A percentile compares a stretch with the other conserved stretches of the same genome.
Conservation (phyloP, 2,797 vertebrate genomes). For the Amazonetta brasiliensis region DNA sequence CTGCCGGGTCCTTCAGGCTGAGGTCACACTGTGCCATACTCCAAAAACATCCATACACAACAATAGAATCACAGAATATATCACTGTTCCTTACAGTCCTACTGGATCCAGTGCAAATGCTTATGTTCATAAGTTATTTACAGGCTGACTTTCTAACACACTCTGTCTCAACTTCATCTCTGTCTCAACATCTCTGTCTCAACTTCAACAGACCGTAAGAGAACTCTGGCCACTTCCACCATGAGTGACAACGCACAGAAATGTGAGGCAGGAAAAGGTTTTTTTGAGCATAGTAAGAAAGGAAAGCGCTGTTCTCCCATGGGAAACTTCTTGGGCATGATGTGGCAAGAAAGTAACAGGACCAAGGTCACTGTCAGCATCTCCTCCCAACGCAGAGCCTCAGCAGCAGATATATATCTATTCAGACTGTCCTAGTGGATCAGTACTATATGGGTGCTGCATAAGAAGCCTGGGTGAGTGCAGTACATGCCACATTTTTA, state of each 20-base stretch:
- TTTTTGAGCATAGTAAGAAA: neutral
- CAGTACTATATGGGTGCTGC: neutral
- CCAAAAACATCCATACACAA: neutral
- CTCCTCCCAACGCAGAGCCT: neutral
- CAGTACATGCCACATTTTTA: neutral
- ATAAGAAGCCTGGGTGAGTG: neutral
- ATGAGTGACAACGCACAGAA: neutral
- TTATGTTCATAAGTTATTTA: conserved; percentile 85
- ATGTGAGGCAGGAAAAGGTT: neutral
- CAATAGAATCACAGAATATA: conserved; percentile 76
- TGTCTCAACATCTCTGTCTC: neutral
- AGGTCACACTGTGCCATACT: neutral
- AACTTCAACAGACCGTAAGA: neutral
- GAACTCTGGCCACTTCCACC: neutral
- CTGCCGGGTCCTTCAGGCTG: neutral
- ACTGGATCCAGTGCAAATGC: conserved; percentile 91
- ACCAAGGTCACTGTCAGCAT: neutral
- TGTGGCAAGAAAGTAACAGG: neutral
- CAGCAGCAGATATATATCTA: neutral
- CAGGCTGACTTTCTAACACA: conserved; percentile 72
- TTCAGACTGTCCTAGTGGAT: neutral
- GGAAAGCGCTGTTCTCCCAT: neutral
- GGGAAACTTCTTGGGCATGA: neutral
- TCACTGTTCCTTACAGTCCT: conserved; percentile 84
- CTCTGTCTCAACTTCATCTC: neutral